Percentiles rank a stretch among this genome's conserved stretches.
phyloP scores from a whole-genome alignment of 2,797 vertebrate genomes.

The Centroberyx gerrardi region DNA sequence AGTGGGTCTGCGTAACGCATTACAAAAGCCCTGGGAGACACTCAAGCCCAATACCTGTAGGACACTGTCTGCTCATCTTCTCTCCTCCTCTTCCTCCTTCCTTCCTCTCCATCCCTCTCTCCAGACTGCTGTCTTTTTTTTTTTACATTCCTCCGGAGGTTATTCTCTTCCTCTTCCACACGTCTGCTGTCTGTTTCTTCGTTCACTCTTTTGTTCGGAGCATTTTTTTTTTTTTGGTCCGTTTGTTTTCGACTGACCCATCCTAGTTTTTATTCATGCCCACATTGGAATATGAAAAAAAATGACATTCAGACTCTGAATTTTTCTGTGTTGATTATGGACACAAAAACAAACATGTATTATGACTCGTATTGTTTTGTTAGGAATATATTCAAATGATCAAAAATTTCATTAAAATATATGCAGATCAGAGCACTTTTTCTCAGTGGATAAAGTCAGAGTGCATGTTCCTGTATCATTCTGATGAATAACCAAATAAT shows the following conservation, averaged over 20 bases:
- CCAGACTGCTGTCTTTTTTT: constrained; percentile 75
- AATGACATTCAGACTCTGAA: constrained; percentile 16
- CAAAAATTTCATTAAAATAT: too few relatives aligned
- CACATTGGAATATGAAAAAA: constrained; percentile 20
- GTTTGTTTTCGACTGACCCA: constrained; percentile 45
- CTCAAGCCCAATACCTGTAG: constrained; percentile 77
- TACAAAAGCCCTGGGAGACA: constrained; percentile 81
- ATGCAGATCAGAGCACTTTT: too few relatives aligned
- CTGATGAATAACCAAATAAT: too few relatives aligned
- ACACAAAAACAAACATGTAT: too few relatives aligned
- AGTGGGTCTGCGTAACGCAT: constrained; percentile 84
- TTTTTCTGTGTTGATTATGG: too few relatives aligned
- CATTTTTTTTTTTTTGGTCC: constrained; percentile 19
- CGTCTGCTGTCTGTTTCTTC: constrained; percentile 84
- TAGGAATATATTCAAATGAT: too few relatives aligned
- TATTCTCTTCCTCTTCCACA: constrained; percentile 77
- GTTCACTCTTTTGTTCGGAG: constrained; percentile 74
- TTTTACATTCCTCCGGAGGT: constrained; percentile 77
- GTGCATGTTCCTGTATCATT: too few relatives aligned
- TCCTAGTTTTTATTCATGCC: constrained; percentile 30
- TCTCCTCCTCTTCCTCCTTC: constrained; percentile 77
- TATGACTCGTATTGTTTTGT: too few relatives aligned
- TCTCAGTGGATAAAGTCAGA: too few relatives aligned
- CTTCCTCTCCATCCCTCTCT: constrained; percentile 75
- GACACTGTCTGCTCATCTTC: constrained; percentile 82